phyloP scores from a whole-genome alignment of 2,113 vertebrate genomes.

The Leptosomus discolor region DNA sequence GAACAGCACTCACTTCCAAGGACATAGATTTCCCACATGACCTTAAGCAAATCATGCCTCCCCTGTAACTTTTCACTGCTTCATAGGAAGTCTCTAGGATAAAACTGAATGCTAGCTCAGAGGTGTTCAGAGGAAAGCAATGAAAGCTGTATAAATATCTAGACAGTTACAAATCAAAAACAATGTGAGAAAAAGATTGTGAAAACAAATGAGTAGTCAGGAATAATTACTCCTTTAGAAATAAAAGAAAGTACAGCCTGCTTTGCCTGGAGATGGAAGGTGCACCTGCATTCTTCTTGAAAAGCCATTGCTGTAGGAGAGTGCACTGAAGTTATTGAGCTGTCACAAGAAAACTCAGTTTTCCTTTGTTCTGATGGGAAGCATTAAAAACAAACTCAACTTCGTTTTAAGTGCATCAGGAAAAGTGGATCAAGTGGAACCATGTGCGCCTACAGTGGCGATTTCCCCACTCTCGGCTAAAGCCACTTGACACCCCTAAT shows the following conservation, averaged over 20 bases:
- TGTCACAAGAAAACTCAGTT: not conserved
- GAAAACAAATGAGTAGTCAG: not conserved
- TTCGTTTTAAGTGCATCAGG: not conserved
- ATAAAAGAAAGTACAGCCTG: not conserved
- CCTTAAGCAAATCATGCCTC: not conserved
- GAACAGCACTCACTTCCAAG: not conserved
- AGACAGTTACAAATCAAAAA: not conserved
- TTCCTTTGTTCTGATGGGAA: not conserved
- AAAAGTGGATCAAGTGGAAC: constrained; percentile 26
- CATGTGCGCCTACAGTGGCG: not conserved
- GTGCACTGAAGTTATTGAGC: not conserved
- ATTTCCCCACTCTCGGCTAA: not conserved
- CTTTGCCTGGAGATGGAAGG: not conserved
- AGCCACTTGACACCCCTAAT: not conserved
- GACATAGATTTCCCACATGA: not conserved
- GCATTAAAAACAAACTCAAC: not conserved
- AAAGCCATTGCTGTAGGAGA: not conserved
- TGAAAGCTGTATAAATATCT: not conserved
- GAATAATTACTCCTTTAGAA: not conserved
- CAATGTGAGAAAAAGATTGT: not conserved
- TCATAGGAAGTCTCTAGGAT: not conserved
- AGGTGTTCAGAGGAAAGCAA: not conserved
- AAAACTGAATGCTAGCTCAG: not conserved
- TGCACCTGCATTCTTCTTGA: not conserved
- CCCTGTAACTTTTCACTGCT: not conserved